A percentile compares a stretch with the other conserved stretches of the same genome.
These are phyloP conservation scores for Rhagophthalmus giganteus DNA, from an alignment of 2,888 invertebrate genomes.

Conservation along the genomic window DNA sequence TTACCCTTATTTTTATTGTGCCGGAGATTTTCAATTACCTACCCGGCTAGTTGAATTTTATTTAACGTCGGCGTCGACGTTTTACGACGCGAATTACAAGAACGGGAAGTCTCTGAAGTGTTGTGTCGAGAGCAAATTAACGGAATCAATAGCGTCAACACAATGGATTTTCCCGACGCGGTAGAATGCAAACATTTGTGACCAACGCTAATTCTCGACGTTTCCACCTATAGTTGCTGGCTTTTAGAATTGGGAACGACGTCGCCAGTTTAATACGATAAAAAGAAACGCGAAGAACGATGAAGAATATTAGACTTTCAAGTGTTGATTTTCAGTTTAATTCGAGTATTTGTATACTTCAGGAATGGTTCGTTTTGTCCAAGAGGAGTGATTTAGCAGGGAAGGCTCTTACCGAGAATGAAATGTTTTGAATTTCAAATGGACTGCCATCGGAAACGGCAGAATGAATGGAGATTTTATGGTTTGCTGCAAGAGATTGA, in stretches of 20 bases:
- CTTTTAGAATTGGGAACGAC: constrained; percentile 11
- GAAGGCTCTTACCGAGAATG: constrained; percentile 53
- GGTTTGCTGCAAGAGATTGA: constrained; percentile 43
- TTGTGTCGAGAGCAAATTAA: constrained; percentile 25
- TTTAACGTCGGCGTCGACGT: no score
- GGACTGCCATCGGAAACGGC: constrained; percentile 33
- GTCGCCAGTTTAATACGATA: constrained; percentile 4
- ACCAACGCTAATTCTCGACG: constrained; percentile 29
- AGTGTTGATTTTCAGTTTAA: constrained; percentile 43
- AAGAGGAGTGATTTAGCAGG: constrained; percentile 45
- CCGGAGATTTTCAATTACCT: no score
- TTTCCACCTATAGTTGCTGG: constrained; percentile 20
- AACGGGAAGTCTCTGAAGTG: constrained; percentile 12
- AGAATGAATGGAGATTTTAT: constrained; percentile 47
- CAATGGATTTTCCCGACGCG: constrained; percentile 15
- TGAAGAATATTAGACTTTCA: constrained; percentile 33
- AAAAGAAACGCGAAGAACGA: constrained; percentile 14
- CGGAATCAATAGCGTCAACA: constrained; percentile 26
- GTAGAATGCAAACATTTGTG: constrained; percentile 25
- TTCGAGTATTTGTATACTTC: constrained; percentile 47
- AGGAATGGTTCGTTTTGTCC: constrained; percentile 35
- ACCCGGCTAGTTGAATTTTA: no score
- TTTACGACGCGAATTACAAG: constrained; percentile 10
- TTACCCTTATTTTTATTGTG: no score
- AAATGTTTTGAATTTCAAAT: constrained; percentile 56